Percentiles rank a stretch among this genome's conserved stretches.
phyloP scores from a whole-genome alignment of 2,888 invertebrate genomes.

The Caradrina clavipalpis region DNA sequence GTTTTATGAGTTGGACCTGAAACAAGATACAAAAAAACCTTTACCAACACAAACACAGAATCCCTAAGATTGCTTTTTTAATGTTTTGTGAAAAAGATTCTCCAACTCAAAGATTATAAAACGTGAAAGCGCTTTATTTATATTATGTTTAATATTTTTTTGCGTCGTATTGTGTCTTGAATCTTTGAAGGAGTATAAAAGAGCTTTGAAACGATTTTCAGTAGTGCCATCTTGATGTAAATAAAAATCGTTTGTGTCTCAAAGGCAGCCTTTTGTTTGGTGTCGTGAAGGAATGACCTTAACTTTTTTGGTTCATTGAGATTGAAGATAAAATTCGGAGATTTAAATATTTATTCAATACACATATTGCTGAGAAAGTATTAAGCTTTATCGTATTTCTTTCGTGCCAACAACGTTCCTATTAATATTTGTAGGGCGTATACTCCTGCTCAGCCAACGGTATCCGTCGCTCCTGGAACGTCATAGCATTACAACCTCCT shows the following conservation, averaged over 20 bases:
- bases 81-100: constrained; percentile 32
- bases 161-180: constrained; percentile 33
- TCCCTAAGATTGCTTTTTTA: constrained; percentile 1
- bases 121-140: constrained; percentile 47
- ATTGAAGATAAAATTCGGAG: constrained; percentile 1
- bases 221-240: constrained; percentile 26
- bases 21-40: neutral
- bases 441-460: constrained; percentile 95
- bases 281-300: neutral
- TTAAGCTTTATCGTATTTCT: too few relatives aligned
- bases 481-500: constrained; percentile 83
- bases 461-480: constrained; percentile 85
- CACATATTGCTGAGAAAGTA: too few relatives aligned
- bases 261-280: constrained; percentile 13
- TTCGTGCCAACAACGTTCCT: neutral
- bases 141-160: constrained; percentile 47
- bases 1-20: neutral
- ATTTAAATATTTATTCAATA: neutral
- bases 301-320: neutral
- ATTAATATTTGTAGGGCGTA: constrained; percentile 87
- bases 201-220: constrained; percentile 31
- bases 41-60: constrained; percentile 10
- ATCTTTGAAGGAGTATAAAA: constrained; percentile 34
- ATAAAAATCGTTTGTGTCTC: constrained; percentile 24
- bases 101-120: constrained; percentile 40